Conservation (phyloP, 2,113 vertebrate species). For the Labeo rohita region DNA sequence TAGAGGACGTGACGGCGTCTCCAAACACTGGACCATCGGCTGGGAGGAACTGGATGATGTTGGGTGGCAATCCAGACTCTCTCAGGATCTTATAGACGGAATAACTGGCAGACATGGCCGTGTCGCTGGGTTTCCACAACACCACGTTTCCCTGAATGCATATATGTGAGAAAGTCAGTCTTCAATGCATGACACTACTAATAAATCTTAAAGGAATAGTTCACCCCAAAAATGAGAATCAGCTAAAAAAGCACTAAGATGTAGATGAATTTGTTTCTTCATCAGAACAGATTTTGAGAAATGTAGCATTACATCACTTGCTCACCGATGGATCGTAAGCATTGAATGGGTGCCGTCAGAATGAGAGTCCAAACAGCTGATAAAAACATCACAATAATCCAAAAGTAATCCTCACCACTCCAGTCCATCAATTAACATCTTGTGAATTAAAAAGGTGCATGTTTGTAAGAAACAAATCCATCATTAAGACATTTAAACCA, state of each 20-base stretch:
- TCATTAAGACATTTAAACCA: too few species aligned
- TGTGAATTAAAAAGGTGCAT: not conserved
- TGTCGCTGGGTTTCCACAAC: slow-evolving; percentile 96
- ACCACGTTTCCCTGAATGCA: slow-evolving; percentile 91
- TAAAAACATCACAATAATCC: too few species aligned
- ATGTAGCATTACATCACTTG: too few species aligned
- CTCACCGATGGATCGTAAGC: too few species aligned
- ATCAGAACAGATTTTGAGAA: too few species aligned
- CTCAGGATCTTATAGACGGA: slow-evolving; percentile 84
- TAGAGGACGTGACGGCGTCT: slow-evolving; percentile 83
- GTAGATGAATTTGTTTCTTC: too few species aligned
- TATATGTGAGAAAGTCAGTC: not conserved
- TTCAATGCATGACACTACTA: not conserved
- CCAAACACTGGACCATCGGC: slow-evolving; percentile 88
- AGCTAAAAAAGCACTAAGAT: too few species aligned
- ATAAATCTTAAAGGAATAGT: not conserved
- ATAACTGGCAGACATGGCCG: slow-evolving; percentile 89
- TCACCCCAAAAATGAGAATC: too few species aligned
- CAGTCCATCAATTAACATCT: not conserved
- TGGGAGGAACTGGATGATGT: slow-evolving; percentile 92
- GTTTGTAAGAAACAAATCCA: too few species aligned
- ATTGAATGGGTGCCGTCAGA: too few species aligned
- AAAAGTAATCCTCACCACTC: not conserved
- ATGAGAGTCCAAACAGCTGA: too few species aligned
- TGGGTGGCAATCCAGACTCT: slow-evolving; percentile 87